Conservation (phyloP, 2,113 vertebrate species). For the Stercorarius parasiticus region DNA sequence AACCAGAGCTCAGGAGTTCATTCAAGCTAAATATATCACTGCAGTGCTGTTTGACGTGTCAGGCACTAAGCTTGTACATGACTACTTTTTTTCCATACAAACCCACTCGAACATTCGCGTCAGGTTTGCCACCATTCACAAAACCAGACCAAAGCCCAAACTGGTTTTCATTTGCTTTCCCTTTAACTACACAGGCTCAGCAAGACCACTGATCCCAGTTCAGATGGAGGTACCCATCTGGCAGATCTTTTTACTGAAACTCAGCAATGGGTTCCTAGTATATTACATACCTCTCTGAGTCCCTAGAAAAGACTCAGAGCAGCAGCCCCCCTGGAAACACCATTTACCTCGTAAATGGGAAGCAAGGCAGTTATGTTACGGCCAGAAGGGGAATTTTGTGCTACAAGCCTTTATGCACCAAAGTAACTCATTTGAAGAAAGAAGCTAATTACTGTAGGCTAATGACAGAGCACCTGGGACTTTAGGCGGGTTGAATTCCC, state of each 20-base stretch:
- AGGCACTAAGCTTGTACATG: background rate
- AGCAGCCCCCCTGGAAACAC: background rate
- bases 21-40: conserved; percentile 46
- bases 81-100: background rate
- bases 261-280: background rate
- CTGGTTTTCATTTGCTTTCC: background rate
- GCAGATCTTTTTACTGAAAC: background rate
- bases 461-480: background rate
- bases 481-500: background rate
- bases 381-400: background rate
- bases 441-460: background rate
- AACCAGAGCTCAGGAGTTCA: background rate
- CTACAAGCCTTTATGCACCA: background rate
- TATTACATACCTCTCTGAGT: background rate
- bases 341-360: background rate
- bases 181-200: background rate
- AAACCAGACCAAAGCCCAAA: background rate
- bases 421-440: background rate
- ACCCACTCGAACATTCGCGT: background rate
- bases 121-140: background rate
- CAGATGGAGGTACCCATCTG: background rate
- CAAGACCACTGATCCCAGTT: background rate
- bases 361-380: background rate
- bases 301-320: background rate
- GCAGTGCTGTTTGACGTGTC: background rate